Percentiles rank a stretch among this genome's conserved stretches.
phyloP scores from a whole-genome alignment of 2,888 invertebrate genomes.

The Brachylomia viminalis region DNA sequence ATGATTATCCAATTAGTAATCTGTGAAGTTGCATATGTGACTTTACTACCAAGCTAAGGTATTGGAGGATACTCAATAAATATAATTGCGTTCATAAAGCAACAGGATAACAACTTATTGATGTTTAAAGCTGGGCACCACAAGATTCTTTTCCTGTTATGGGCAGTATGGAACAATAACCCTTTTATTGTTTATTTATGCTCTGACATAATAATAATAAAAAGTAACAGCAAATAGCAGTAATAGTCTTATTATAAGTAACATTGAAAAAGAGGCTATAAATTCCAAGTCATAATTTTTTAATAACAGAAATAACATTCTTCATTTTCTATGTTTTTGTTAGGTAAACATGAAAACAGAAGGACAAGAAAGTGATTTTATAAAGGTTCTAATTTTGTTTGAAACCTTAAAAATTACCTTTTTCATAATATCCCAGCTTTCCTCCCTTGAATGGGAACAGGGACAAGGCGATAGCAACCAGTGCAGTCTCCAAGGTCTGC shows the following conservation, averaged over 20 bases:
- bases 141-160: constrained; percentile 17
- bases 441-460: constrained; percentile 93
- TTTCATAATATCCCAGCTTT: constrained; percentile 79
- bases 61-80: neutral
- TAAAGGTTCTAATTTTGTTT: neutral
- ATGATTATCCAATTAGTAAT: constrained; percentile 5
- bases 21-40: neutral
- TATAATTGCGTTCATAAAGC: constrained; percentile 5
- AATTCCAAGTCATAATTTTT: no score
- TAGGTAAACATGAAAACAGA: neutral
- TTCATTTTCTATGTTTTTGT: neutral
- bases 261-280: neutral
- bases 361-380: neutral
- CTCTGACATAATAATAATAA: neutral
- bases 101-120: constrained; percentile 29
- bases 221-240: no score
- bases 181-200: neutral
- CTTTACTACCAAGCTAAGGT: neutral
- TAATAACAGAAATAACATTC: no score
- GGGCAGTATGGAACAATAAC: neutral
- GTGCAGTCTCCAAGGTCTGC: constrained; percentile 96
- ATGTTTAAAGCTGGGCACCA: neutral
- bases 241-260: no score
- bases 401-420: constrained; percentile 72
- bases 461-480: constrained; percentile 95